Conservation (phyloP, 2,797 vertebrate genomes). For the Chelon auratus region DNA sequence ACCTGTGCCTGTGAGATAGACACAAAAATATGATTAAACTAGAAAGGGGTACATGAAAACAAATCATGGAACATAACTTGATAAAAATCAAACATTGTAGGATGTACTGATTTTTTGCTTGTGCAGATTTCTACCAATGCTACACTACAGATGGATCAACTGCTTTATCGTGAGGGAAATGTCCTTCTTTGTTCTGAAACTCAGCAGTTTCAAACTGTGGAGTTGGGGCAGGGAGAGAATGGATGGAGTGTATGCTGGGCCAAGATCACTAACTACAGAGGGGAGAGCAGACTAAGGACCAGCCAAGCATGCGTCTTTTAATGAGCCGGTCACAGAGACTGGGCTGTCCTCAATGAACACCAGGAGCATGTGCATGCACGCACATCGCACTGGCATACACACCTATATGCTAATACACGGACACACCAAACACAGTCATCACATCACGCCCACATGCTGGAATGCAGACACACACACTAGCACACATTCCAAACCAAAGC, state of each 20-base stretch:
- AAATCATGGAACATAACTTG: conserved; percentile 3
- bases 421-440: conserved; percentile 38
- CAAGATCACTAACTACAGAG: conserved; percentile 62
- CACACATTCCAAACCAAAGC: conserved; percentile 38
- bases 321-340: conserved; percentile 79
- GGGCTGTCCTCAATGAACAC: conserved; percentile 70
- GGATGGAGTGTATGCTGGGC: conserved; percentile 40
- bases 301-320: conserved; percentile 80
- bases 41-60: neutral
- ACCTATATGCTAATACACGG: conserved; percentile 26
- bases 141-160: too few species aligned
- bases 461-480: conserved; percentile 43
- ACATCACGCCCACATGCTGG: conserved; percentile 50
- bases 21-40: conserved; percentile 5
- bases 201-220: conserved; percentile 35
- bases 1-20: conserved; percentile 81
- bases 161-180: neutral
- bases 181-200: conserved; percentile 23
- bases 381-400: conserved; percentile 38
- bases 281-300: conserved; percentile 56
- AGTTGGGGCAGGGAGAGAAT: conserved; percentile 25
- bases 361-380: conserved; percentile 27
- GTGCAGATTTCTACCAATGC: neutral
- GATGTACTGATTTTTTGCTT: neutral
- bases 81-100: neutral